Base-by-base conservation (phyloP, 2,888 invertebrate genomes). In the Lysandra coridon region DNA sequence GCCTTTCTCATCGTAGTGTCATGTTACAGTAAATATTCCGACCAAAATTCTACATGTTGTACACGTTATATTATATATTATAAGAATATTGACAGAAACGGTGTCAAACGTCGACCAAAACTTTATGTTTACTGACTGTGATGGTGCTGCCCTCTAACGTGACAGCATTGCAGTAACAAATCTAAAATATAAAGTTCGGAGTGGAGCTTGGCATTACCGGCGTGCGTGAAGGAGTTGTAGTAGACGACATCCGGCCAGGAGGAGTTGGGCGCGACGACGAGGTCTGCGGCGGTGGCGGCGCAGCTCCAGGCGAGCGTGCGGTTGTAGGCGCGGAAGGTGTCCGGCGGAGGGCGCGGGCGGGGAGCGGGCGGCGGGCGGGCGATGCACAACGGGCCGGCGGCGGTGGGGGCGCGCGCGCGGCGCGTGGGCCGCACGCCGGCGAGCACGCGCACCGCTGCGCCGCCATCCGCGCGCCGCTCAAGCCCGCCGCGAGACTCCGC, bases 241-340 rank as follows among this genome's bases (percentile, higher is more conserved):
- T 98, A 99, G 37, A 99, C 98, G 49, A 96, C 93, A 90, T 99
- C 98, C 0, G 99, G 99, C 97, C 98, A 98, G 2, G 98, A 96
- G 75, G 97, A 95, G 90, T 98, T 98, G 49, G 99, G 99, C 40
- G 98, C 97, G 78, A 99, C 96, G 87, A 96, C 95, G 79, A 98
- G 93, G 78, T 96, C 91, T 0, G 97, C 97, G 6, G 97, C 96
- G 44, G 96, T 95, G n/a, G 96, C 97, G 84, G 95, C 88, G 90
- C 99, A 99, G 23, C 92, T 88, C 87, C 96, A 96, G 62, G 91
- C 84, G 80, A 99, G 95, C 73, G 97, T 96, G 84, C 97, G 96
- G 90, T 98, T 98, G 93, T 96, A 99, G 83, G 97, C 97, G 87
- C 97, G 97, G 91, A 98, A 99, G 0, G 97, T 95, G 10, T 95